Conservation (phyloP, 53 echinoderm and acorn worm genomes). For the Mesocentrotus franciscanus region DNA sequence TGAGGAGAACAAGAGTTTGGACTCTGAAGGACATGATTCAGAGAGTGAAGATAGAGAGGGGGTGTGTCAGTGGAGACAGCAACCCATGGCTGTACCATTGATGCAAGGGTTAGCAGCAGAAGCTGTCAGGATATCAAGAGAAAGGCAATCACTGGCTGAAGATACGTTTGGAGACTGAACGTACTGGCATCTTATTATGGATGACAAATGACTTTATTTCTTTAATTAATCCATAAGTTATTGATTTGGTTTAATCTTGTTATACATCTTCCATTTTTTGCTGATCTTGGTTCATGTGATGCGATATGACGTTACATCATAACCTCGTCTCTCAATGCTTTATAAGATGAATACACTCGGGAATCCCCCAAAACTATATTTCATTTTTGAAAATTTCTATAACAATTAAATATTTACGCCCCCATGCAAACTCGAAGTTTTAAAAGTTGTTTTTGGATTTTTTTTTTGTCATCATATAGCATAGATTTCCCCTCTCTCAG, state of each 20-base stretch:
- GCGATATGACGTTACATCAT: no score
- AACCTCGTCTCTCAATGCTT: no score
- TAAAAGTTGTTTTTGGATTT: background rate
- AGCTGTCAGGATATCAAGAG: slow-evolving; percentile 55
- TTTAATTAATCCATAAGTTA: no score
- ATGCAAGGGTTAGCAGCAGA: slow-evolving; percentile 61
- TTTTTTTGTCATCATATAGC: background rate
- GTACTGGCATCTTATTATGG: background rate
- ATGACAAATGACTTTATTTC: background rate
- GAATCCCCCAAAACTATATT: no score
- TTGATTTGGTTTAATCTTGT: background rate
- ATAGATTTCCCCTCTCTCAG: no score
- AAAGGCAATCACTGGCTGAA: background rate
- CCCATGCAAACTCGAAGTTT: background rate
- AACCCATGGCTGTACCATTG: slow-evolving; percentile 40
- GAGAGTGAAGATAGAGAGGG: background rate
- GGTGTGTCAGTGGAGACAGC: background rate
- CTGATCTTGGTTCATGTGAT: no score
- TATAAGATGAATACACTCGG: no score
- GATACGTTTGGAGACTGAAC: slow-evolving; percentile 52
- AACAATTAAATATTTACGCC: no score
- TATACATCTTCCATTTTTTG: background rate
- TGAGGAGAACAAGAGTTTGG: background rate
- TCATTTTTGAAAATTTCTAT: no score
- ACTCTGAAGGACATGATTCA: background rate